A percentile compares a stretch with the other conserved stretches of the same genome.
Conservation (phyloP, 2,888 invertebrate species). For the Thymelicus sylvestris region DNA sequence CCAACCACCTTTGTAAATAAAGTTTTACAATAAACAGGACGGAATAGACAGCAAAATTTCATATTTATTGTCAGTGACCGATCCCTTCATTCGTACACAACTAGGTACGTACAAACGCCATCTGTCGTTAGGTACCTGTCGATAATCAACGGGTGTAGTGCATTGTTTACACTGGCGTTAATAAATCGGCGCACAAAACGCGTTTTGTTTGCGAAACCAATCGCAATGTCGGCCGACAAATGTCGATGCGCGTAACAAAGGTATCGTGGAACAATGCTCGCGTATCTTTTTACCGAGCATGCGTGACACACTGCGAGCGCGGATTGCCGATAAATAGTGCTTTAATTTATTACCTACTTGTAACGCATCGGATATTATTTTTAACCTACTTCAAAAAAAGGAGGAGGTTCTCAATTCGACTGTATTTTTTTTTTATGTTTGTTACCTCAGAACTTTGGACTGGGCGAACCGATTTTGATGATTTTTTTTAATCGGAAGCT, state of each 20-base stretch:
- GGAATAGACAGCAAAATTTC: constrained; percentile 21
- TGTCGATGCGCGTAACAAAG: constrained; percentile 69
- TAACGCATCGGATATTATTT: too few species aligned
- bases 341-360: too few species aligned
- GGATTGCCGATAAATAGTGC: constrained; percentile 27
- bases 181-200: constrained; percentile 73
- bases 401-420: too few species aligned
- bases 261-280: constrained; percentile 64
- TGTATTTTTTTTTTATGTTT: too few species aligned
- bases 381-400: too few species aligned
- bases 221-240: constrained; percentile 75
- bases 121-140: constrained; percentile 54
- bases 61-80: neutral
- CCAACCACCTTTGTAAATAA: too few species aligned
- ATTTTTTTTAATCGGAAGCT: too few species aligned
- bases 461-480: too few species aligned
- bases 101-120: constrained; percentile 30
- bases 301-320: constrained; percentile 51
- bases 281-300: constrained; percentile 62
- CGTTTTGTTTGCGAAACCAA: constrained; percentile 77
- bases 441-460: too few species aligned
- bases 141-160: constrained; percentile 55
- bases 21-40: neutral
- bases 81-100: neutral
- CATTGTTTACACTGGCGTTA: constrained; percentile 57